phyloP scores from a whole-genome alignment of 2,797 vertebrate genomes.

The Leucoraja ocellata region DNA sequence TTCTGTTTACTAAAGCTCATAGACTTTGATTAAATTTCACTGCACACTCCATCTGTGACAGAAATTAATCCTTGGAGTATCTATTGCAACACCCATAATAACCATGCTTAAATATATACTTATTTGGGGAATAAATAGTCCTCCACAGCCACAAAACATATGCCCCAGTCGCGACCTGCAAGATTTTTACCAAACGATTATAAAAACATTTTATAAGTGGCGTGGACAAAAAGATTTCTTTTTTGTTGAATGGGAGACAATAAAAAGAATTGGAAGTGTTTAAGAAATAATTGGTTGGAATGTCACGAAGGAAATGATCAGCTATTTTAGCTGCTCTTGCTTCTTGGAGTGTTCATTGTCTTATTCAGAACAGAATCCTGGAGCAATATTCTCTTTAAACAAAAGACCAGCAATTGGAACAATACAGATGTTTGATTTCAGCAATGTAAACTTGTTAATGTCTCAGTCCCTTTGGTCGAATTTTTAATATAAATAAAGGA shows the following conservation, averaged over 20 bases:
- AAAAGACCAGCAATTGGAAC: conserved; percentile 14
- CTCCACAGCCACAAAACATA: neutral
- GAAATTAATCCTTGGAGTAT: conserved; percentile 38
- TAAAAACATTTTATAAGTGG: conserved; percentile 29
- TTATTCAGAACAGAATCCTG: conserved; percentile 7
- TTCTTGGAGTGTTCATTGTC: conserved; percentile 8
- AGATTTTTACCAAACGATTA: conserved; percentile 31
- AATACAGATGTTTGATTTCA: conserved; percentile 37
- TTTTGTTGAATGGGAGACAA: conserved; percentile 28
- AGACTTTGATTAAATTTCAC: conserved; percentile 39
- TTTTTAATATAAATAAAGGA: conserved; percentile 32
- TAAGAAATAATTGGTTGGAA: conserved; percentile 35
- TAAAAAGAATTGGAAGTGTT: too few species aligned
- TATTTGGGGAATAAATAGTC: conserved; percentile 37
- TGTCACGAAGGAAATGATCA: conserved; percentile 32
- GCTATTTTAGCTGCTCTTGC: conserved; percentile 21
- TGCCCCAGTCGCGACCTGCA: conserved; percentile 28
- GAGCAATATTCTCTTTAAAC: conserved; percentile 25
- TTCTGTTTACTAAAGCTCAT: conserved; percentile 38
- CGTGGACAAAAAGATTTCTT: neutral
- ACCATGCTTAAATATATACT: conserved; percentile 35
- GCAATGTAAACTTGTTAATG: conserved; percentile 28
- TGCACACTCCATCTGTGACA: conserved; percentile 33
- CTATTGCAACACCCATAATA: conserved; percentile 35
- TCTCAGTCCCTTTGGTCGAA: conserved; percentile 1